Evolutionary conservation across 30 jellyfish, hydroid and myxozoan genomes (phyloP), one percentile per base, ranked within the genome.

Genomic region (Turritopsis rubra): DNA sequence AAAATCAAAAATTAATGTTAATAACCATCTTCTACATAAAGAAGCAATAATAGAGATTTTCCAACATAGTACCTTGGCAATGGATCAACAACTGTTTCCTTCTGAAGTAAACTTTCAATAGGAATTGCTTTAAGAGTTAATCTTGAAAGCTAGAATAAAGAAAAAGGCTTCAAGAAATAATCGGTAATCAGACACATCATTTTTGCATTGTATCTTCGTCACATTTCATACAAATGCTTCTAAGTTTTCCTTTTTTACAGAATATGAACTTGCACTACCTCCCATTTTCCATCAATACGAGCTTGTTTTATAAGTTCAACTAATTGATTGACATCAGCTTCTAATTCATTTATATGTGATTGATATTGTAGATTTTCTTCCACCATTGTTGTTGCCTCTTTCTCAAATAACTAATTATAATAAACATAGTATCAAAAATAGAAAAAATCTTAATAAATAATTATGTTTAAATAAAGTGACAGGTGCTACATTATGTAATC

Each of bases 281-380:
- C 97, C 97, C 97, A 90, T 71, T 85, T 90, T 31, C 97, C 97
- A 75, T 89, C 83, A 21, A 75, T 75, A 65, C 82, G 75, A 54
- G 97, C 97, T 65, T 90, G 86, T 75, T 72, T 81, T n/a, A 90
- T 85, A 19, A 90, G 80, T 21, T 85, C 95, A 53, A 90, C 81
- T 21, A 90, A 72, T 24, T 79, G 52, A 24, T 83, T 86, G 28
- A 90, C 75, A 79, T 90, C 97, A 78, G 75, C 54, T 65, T 90
- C 97, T 0, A 90, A 79, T 53, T 86, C 86, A 16, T 88, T 84
- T 54, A 90, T 83, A 65, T 90, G 97, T 52, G 66, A 83, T 79
- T 85, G 95, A 52, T 83, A 72, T 65, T 82, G 91, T 1, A 68
- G 30, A 79, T 82, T 90, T 75, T 90, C 97, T 22, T 90, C 95